phyloP scores from a whole-genome alignment of 2,113 vertebrate species.

The Dendropsophus ebraccatus region DNA sequence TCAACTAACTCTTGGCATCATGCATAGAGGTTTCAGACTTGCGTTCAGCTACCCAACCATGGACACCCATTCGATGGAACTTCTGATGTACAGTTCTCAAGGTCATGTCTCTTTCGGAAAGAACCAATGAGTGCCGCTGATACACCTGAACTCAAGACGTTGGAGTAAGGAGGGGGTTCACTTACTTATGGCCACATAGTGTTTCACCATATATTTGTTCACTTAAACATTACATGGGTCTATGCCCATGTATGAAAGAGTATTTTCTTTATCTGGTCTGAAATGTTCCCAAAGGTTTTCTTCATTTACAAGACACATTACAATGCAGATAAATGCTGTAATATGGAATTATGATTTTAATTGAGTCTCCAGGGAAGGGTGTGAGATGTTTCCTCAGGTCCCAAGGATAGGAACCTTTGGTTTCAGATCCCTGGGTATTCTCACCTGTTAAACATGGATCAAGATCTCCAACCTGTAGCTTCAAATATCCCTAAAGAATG shows the following conservation, averaged over 20 bases:
- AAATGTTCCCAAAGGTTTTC: not conserved
- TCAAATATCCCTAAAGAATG: not conserved
- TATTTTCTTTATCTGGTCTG: too few species aligned
- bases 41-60: too few species aligned
- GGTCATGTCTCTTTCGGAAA: too few species aligned
- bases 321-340: slow-evolving; percentile 1
- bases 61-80: too few species aligned
- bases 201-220: too few species aligned
- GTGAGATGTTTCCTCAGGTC: not conserved
- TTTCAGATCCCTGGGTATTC: slow-evolving; percentile 9
- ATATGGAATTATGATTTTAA: slow-evolving; percentile 39
- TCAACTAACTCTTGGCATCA: too few species aligned
- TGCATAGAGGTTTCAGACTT: too few species aligned
- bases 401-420: slow-evolving; percentile 32
- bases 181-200: too few species aligned
- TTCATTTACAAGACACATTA: slow-evolving; percentile 6
- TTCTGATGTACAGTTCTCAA: too few species aligned
- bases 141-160: too few species aligned
- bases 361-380: slow-evolving; percentile 8
- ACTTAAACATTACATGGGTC: not conserved
- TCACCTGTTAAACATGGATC: not conserved
- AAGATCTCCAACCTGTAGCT: not conserved
- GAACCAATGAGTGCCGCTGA: too few species aligned
- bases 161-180: too few species aligned
- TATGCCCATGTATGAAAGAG: not conserved